These are phyloP conservation scores for Eurois occulta DNA, from an alignment of 2,888 invertebrate genomes.

Conservation along the genomic window DNA sequence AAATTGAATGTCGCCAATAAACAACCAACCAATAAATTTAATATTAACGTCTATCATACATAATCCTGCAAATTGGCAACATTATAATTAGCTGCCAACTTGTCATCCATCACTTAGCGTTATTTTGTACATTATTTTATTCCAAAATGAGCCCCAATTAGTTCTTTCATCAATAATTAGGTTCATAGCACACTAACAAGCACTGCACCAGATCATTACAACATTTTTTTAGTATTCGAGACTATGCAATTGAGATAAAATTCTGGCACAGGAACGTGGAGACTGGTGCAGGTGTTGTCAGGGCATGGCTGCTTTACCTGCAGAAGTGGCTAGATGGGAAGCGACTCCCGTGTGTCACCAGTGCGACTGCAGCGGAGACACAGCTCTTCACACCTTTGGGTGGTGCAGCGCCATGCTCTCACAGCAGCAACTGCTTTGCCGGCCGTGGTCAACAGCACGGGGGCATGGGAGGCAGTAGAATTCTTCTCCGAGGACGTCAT, in stretches of 20 bases:
- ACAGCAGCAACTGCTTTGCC: no score
- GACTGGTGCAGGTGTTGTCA: no score
- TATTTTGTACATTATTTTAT: not conserved
- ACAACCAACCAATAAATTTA: not conserved
- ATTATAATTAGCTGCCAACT: constrained; percentile 12
- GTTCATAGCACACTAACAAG: not conserved
- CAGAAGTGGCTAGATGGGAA: no score
- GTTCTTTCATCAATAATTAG: not conserved
- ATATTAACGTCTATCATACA: constrained; percentile 2
- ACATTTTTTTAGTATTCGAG: not conserved
- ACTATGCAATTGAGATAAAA: no score
- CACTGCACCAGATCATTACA: not conserved
- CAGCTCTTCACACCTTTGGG: no score
- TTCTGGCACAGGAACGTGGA: not conserved
- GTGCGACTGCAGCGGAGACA: no score
- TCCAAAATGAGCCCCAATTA: not conserved
- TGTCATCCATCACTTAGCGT: constrained; percentile 2
- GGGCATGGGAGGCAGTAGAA: no score
- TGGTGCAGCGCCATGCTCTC: no score
- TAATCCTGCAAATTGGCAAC: constrained; percentile 4
- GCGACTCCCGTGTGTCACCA: no score
- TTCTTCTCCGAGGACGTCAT: no score
- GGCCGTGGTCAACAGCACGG: no score
- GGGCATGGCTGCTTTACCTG: no score
- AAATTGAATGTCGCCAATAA: not conserved